A percentile compares a stretch with the other conserved stretches of the same genome.
phyloP scores from a whole-genome alignment of 2,113 vertebrate genomes.

The Carlito syrichta region DNA sequence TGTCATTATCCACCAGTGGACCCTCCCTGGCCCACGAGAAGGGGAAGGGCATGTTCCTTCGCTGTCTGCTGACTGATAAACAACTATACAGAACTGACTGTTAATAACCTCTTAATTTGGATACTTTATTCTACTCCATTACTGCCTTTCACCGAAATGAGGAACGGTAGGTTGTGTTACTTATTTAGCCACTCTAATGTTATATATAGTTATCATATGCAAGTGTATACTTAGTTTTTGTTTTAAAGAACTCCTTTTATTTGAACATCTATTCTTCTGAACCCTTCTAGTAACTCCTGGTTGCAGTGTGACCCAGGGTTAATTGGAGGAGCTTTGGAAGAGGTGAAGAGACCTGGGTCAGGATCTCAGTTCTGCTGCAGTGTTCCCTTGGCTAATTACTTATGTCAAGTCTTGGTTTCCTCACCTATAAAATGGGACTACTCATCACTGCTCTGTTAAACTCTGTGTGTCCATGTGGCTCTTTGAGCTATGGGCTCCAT shows the following conservation, averaged over 20 bases:
- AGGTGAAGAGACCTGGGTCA: background rate
- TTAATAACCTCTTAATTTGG: background rate
- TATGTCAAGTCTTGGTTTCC: background rate
- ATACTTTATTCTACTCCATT: background rate
- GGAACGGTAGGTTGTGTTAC: background rate
- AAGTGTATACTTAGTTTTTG: background rate
- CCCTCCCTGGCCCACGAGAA: background rate
- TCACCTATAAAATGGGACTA: background rate
- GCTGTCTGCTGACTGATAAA: background rate
- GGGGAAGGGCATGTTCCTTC: background rate
- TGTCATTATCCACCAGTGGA: background rate
- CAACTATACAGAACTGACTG: background rate
- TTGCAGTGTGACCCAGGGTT: background rate
- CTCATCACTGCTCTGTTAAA: no score
- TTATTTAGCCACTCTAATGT: background rate
- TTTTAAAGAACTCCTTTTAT: conserved; percentile 14
- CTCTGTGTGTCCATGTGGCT: no score
- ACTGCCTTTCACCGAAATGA: background rate
- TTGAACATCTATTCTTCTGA: no score
- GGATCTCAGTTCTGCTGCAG: background rate
- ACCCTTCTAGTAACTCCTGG: background rate
- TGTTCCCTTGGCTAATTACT: background rate
- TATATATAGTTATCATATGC: background rate
- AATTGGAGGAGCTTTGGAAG: background rate
- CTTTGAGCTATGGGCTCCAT: no score